Evolutionary conservation across 2,888 invertebrate genomes (phyloP), one percentile per base, ranked within the genome.

Genomic region (Drosophila cognata): DNA sequence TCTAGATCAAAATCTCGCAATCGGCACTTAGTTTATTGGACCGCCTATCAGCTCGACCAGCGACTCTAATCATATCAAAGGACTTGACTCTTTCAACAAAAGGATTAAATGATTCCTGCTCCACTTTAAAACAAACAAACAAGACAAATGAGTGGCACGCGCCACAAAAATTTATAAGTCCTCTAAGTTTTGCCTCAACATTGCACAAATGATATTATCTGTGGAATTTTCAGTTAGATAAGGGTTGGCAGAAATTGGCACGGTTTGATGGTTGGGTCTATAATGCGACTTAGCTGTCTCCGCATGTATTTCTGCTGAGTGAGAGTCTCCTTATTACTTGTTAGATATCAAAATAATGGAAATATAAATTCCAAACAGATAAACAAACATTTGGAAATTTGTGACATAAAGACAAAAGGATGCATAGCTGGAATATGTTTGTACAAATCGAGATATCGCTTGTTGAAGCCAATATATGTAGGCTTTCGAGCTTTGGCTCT

Each of bases 61-160:
- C 10, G n/a, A 5, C 56, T 48, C 60, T 80, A 80, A 82, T 87
- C 68, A 82, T 84, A 84, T 89, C 86, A 86, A 86, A 86, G 85
- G 75, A 63, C 69, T 73, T 69, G 75, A 77, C 41, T 72, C 74
- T 71, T 2, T n/a, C 48, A 57, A 60, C 29, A 46, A 81, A 75
- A 68, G 81, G 66, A 65, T 63, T 74, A 69, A 69, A 36, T 41
- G 25, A 36, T 50, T 48, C 18, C 33, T 8, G 13, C n/a, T 7
- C 31, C 21, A n/a, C 52, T 21, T 21, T 11, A 31, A 52, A 64
- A n/a, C 62, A 56, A 53, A 69, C 35, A 46, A 46, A 21, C 21
- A 25, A 7, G 50, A 46, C 69, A 84, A 86, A 82, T 84, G 77
- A 84, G 72, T 79, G 91, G 83, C 92, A 92, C 92, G 92, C 87